A percentile compares a stretch with the other conserved stretches of the same genome.
Evolutionary conservation across 2,113 vertebrate genomes (phyloP).

Genomic region (Corydoras sp.): DNA sequence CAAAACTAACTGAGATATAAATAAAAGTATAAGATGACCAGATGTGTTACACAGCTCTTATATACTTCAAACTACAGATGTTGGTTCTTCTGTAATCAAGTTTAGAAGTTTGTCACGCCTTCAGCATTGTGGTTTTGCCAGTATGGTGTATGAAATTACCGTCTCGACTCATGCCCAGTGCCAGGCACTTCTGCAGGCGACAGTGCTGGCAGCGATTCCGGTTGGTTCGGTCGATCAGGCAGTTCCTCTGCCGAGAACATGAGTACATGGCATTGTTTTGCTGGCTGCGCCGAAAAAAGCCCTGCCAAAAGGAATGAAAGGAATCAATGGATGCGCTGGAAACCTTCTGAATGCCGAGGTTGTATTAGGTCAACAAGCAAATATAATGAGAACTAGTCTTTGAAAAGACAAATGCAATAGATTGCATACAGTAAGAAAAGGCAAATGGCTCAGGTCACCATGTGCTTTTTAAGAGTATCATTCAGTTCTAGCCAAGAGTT

Average conservation of each 20-base stretch:
- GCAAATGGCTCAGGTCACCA: too few relatives aligned
- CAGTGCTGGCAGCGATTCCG: conserved; percentile 92
- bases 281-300: conserved; percentile 85
- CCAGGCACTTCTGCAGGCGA: conserved; percentile 85
- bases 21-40: too few relatives aligned
- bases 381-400: too few relatives aligned
- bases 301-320: conserved; percentile 53
- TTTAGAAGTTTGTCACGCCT: neutral
- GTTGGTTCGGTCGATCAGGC: conserved; percentile 85
- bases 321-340: neutral
- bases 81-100: neutral
- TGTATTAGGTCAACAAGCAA: neutral
- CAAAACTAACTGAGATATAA: too few relatives aligned
- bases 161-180: conserved; percentile 86
- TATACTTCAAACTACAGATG: neutral
- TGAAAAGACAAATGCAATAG: too few relatives aligned
- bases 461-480: too few relatives aligned
- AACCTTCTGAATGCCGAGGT: neutral
- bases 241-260: conserved; percentile 86
- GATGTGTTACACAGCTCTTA: neutral
- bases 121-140: neutral
- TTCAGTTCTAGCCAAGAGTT: too few relatives aligned
- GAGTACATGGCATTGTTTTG: conserved; percentile 90
- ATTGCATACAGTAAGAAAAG: too few relatives aligned
- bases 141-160: conserved; percentile 57